Conservation (phyloP, 2,113 vertebrate genomes). For the Brachyhypopomus occidentalis region DNA sequence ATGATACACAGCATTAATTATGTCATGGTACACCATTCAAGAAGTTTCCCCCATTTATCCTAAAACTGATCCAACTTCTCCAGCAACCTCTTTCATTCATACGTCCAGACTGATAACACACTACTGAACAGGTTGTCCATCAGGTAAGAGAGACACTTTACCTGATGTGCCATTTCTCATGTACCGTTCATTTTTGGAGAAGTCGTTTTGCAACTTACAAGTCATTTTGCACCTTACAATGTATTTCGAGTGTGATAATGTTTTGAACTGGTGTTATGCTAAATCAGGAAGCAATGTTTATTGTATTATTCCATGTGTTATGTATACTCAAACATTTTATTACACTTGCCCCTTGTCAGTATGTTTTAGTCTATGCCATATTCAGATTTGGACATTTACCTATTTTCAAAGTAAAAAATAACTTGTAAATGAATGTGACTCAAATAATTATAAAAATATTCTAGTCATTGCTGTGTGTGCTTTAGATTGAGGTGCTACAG, state of each 20-base stretch:
- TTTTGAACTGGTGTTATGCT: background rate
- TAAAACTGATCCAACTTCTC: too few species aligned
- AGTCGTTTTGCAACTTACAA: background rate
- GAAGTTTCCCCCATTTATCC: too few species aligned
- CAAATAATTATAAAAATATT: background rate
- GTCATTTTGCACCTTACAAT: background rate
- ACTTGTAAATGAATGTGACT: background rate
- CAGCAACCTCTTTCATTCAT: background rate
- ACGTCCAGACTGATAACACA: conserved; percentile 8
- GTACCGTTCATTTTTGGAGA: background rate
- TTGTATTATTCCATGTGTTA: background rate
- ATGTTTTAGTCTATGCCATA: background rate
- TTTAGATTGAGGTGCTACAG: background rate
- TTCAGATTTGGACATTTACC: background rate
- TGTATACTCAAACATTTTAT: background rate
- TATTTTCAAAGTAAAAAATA: background rate
- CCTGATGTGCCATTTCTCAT: background rate
- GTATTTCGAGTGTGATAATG: background rate
- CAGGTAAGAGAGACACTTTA: background rate
- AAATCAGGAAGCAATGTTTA: background rate
- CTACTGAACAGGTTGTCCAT: conserved; percentile 20
- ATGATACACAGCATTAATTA: too few species aligned
- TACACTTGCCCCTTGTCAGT: background rate
- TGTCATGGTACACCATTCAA: too few species aligned
- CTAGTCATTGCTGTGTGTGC: background rate